A percentile compares a stretch with the other conserved stretches of the same genome.
These are phyloP conservation scores for Nymphalis polychloros DNA, from an alignment of 2,888 invertebrate species.

Conservation along the genomic window DNA sequence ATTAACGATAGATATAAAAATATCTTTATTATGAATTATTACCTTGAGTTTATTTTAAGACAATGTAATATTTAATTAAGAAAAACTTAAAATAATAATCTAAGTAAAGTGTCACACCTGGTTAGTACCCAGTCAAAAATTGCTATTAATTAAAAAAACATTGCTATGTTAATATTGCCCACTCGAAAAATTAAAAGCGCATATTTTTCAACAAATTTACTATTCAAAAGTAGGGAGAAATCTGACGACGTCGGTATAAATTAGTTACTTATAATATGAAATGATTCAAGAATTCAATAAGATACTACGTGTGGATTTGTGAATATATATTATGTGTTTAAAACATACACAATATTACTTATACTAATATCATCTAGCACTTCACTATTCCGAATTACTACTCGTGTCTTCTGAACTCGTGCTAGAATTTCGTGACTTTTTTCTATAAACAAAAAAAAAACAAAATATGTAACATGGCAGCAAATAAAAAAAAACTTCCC, in stretches of 20 bases:
- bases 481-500: constrained; percentile 49
- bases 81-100: too few species aligned
- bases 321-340: constrained; percentile 23
- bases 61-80: neutral
- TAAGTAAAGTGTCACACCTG: constrained; percentile 9
- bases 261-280: neutral
- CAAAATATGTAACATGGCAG: constrained; percentile 43
- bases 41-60: neutral
- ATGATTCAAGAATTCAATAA: constrained; percentile 1
- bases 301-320: constrained; percentile 8
- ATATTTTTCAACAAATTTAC: neutral
- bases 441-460: constrained; percentile 76
- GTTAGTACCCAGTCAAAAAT: constrained; percentile 27
- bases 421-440: constrained; percentile 76
- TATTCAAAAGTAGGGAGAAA: neutral
- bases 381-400: constrained; percentile 74
- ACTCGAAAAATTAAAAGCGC: neutral
- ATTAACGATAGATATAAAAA: neutral
- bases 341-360: constrained; percentile 52
- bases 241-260: neutral
- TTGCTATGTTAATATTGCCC: constrained; percentile 13
- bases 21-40: neutral
- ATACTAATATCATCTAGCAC: constrained; percentile 61
- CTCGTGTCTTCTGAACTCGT: constrained; percentile 76
- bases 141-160: neutral